Conservation (phyloP, 2,888 invertebrate species). For the Chirona hameri region DNA sequence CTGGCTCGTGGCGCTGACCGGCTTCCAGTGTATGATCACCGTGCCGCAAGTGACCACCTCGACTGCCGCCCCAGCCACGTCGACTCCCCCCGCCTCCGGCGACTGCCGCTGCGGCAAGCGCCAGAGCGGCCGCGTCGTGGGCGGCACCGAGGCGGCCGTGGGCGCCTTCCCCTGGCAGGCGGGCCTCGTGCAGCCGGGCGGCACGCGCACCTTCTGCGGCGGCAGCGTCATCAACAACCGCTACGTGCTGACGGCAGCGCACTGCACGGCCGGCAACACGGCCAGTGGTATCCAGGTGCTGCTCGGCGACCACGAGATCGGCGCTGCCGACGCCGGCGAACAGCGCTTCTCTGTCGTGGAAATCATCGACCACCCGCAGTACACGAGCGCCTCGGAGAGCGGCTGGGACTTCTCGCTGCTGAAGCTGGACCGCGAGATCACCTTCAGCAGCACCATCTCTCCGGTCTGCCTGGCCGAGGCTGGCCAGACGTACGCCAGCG, state of each 20-base stretch:
- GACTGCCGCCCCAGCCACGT: neutral
- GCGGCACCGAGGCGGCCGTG: neutral
- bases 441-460: neutral
- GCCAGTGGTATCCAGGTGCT: neutral
- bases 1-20: neutral
- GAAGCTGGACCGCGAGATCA: neutral
- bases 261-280: neutral
- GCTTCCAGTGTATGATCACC: neutral
- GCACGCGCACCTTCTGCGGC: slow-evolving; percentile 22
- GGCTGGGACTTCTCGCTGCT: slow-evolving; percentile 3
- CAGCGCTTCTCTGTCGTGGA: neutral
- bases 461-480: neutral
- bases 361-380: slow-evolving; percentile 1
- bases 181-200: neutral
- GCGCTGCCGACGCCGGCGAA: neutral
- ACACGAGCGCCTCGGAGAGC: neutral
- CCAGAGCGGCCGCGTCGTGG: neutral
- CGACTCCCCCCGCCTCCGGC: neutral
- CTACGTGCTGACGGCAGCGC: slow-evolving; percentile 7
- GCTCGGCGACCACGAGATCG: slow-evolving; percentile 4
- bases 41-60: neutral
- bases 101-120: neutral
- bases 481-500: neutral
- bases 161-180: slow-evolving; percentile 11
- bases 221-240: slow-evolving; percentile 5